Evolutionary conservation across 2,113 vertebrate species (phyloP).

Genomic region (Actenoides lindsayi): DNA sequence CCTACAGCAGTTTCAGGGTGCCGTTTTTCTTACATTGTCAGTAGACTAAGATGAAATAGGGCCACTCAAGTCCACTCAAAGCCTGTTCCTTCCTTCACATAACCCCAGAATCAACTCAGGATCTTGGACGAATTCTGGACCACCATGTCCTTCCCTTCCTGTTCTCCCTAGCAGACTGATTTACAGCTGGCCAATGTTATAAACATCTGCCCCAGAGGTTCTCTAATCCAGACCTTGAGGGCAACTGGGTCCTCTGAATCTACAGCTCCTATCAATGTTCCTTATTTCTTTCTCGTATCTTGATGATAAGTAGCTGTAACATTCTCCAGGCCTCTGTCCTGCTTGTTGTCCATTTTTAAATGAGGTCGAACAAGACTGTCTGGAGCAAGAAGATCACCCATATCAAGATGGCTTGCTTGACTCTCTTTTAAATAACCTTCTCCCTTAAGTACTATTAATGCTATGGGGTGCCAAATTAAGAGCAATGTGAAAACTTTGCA

Average conservation of each 20-base stretch:
- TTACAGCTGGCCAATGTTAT: neutral
- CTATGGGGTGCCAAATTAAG: constrained; percentile 44
- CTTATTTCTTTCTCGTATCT: neutral
- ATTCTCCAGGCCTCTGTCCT: neutral
- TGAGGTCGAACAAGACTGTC: neutral
- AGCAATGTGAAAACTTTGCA: constrained; percentile 43
- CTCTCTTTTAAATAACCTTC: constrained; percentile 8
- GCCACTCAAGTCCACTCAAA: neutral
- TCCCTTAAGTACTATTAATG: neutral
- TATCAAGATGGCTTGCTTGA: neutral
- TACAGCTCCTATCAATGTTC: accelerated
- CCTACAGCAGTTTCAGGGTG: neutral
- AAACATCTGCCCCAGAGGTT: neutral
- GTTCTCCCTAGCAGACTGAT: neutral
- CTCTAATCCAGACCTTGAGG: neutral
- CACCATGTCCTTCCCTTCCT: neutral
- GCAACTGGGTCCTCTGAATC: neutral
- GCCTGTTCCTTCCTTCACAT: accelerated
- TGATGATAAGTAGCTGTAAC: neutral
- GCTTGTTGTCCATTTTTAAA: neutral
- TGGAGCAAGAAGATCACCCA: neutral
- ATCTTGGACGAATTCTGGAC: neutral
- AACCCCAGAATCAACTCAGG: neutral
- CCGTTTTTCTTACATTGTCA: neutral
- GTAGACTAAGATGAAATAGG: neutral